These are phyloP conservation scores for Helostoma temminkii DNA, from an alignment of 2,797 vertebrate species.

Conservation along the genomic window DNA sequence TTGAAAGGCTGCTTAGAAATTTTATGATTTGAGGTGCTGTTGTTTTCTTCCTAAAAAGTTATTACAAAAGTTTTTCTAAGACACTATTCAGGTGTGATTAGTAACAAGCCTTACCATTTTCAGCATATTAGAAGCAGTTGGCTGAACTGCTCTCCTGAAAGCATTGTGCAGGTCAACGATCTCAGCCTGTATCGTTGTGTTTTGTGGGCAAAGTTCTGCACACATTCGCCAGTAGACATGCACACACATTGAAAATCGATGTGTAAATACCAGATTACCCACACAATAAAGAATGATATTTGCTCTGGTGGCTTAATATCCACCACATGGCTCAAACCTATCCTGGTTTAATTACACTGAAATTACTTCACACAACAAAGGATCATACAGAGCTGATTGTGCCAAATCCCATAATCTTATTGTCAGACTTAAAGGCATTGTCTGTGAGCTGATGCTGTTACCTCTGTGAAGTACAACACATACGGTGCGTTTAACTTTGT, in stretches of 20 bases:
- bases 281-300: slow-evolving; percentile 44
- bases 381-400: slow-evolving; percentile 15
- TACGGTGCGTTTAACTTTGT: background rate
- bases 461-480: slow-evolving; percentile 3
- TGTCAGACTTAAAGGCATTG: slow-evolving; percentile 17
- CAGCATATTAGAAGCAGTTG: slow-evolving; percentile 79
- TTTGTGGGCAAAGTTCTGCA: slow-evolving; percentile 69
- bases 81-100: background rate
- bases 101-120: slow-evolving; percentile 73
- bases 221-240: slow-evolving; percentile 22
- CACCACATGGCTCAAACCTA: slow-evolving; percentile 43
- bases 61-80: background rate
- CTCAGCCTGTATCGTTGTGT: slow-evolving; percentile 59
- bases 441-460: slow-evolving; percentile 2
- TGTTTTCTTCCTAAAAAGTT: background rate
- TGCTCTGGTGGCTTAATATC: slow-evolving; percentile 34
- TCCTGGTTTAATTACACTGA: slow-evolving; percentile 59
- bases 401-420: slow-evolving; percentile 45
- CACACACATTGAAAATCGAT: slow-evolving; percentile 5
- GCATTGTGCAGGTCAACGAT: slow-evolving; percentile 77
- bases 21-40: background rate
- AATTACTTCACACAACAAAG: slow-evolving; percentile 35
- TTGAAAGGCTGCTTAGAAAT: background rate
- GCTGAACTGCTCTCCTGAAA: slow-evolving; percentile 72
- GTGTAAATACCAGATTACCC: slow-evolving; percentile 54